A percentile compares a stretch with the other conserved stretches of the same genome.
Evolutionary conservation across 2,888 invertebrate species (phyloP).

Genomic region (Drosophila pullipes): DNA sequence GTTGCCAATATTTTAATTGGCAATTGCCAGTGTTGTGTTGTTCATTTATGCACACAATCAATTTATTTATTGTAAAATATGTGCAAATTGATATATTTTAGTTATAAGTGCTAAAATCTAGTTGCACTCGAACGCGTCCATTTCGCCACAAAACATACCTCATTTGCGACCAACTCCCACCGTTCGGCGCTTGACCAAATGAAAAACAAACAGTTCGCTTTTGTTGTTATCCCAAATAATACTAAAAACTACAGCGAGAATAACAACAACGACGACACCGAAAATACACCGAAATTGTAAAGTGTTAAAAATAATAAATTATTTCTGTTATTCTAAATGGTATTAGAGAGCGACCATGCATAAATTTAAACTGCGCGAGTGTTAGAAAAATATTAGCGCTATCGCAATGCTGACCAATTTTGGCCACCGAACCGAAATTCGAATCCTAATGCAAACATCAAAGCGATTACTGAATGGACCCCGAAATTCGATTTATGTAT

Average conservation of each 20-base stretch:
- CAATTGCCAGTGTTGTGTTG: neutral
- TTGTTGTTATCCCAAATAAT: constrained; percentile 70
- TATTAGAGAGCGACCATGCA: constrained; percentile 74
- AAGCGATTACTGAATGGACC: constrained; percentile 4
- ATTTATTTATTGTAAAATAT: constrained; percentile 62
- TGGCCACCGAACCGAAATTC: constrained; percentile 36
- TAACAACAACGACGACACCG: constrained; percentile 35
- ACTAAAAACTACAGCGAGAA: constrained; percentile 50
- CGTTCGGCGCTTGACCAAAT: constrained; percentile 56
- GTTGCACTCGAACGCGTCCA: constrained; percentile 63
- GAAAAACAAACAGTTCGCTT: constrained; percentile 76
- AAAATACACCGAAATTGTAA: constrained; percentile 74
- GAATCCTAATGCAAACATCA: constrained; percentile 19
- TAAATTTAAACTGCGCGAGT: constrained; percentile 68
- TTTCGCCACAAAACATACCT: neutral
- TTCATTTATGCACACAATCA: neutral
- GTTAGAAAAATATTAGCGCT: constrained; percentile 64
- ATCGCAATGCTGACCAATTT: constrained; percentile 14
- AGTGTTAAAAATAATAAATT: constrained; percentile 81
- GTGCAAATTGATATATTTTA: constrained; percentile 67
- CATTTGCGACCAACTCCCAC: constrained; percentile 1
- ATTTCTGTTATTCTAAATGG: constrained; percentile 80
- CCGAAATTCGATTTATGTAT: neutral
- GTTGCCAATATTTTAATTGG: constrained; percentile 35
- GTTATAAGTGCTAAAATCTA: constrained; percentile 66